A percentile compares a stretch with the other conserved stretches of the same genome.
Evolutionary conservation across 30 jellyfish, hydroid and myxozoan species (phyloP).

Genomic region (Chironex yamaguchii): DNA sequence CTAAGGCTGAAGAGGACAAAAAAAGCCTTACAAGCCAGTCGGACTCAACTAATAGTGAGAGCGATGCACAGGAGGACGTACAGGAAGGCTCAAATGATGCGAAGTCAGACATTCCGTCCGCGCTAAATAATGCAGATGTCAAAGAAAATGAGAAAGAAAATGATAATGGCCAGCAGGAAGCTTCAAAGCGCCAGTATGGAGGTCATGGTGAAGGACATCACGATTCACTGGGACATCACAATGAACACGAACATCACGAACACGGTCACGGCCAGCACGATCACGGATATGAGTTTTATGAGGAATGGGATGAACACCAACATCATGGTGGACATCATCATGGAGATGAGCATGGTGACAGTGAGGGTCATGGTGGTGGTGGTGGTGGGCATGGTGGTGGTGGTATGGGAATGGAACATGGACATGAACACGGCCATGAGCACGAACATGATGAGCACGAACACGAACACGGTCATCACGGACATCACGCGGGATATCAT

Average conservation of each 20-base stretch:
- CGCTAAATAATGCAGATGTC: background rate
- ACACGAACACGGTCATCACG: constrained; percentile 97
- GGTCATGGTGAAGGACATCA: constrained; percentile 83
- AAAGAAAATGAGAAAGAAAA: constrained; percentile 71
- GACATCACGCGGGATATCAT: constrained; percentile 98
- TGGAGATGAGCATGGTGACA: constrained; percentile 81
- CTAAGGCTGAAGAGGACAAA: background rate
- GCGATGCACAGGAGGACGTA: background rate
- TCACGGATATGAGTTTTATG: constrained; percentile 79
- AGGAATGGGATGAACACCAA: constrained; percentile 83
- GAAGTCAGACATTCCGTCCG: background rate
- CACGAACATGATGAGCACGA: constrained; percentile 88
- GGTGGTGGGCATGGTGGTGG: constrained; percentile 78
- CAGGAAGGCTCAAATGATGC: background rate
- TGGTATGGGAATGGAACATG: constrained; percentile 82
- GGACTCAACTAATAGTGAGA: background rate
- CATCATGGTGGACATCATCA: constrained; percentile 84
- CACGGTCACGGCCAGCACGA: constrained; percentile 88
- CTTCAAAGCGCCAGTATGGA: constrained; percentile 61
- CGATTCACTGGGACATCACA: constrained; percentile 87
- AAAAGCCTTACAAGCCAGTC: background rate
- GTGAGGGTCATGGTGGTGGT: constrained; percentile 82
- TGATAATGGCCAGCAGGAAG: constrained; percentile 75
- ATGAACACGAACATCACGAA: constrained; percentile 95
- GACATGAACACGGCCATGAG: constrained; percentile 70